A percentile compares a stretch with the other conserved stretches of the same genome.
phyloP scores from a whole-genome alignment of 2,113 vertebrate species.

The Pelodiscus sinensis region DNA sequence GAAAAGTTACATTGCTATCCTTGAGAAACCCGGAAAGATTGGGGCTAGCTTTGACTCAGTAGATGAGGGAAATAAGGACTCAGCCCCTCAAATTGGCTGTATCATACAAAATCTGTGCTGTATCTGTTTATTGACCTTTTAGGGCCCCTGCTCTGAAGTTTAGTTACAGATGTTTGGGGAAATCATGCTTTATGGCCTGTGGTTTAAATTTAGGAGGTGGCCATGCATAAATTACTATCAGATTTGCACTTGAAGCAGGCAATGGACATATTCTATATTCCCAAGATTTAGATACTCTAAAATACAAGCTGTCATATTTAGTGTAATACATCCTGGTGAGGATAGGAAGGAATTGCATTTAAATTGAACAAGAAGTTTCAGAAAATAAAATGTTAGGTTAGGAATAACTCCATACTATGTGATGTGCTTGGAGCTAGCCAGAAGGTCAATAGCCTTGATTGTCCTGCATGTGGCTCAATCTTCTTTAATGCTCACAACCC shows the following conservation, averaged over 20 bases:
- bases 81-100: background rate
- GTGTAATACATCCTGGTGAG: background rate
- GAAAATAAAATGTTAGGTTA: background rate
- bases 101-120: background rate
- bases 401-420: background rate
- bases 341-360: background rate
- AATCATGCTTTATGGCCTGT: background rate
- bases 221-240: background rate
- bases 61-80: background rate
- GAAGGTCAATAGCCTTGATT: background rate
- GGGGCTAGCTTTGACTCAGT: background rate
- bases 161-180: background rate
- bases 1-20: background rate
- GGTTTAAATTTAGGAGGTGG: background rate
- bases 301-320: too few species aligned
- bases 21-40: background rate
- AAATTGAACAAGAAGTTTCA: background rate
- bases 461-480: background rate
- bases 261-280: background rate
- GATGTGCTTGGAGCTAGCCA: background rate
- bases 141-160: background rate
- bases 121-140: background rate
- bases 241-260: background rate
- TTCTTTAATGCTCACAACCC: background rate
- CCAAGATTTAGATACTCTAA: background rate